These are phyloP conservation scores for Eciton burchellii DNA, from an alignment of 1,140 invertebrate genomes.

Conservation along the genomic window DNA sequence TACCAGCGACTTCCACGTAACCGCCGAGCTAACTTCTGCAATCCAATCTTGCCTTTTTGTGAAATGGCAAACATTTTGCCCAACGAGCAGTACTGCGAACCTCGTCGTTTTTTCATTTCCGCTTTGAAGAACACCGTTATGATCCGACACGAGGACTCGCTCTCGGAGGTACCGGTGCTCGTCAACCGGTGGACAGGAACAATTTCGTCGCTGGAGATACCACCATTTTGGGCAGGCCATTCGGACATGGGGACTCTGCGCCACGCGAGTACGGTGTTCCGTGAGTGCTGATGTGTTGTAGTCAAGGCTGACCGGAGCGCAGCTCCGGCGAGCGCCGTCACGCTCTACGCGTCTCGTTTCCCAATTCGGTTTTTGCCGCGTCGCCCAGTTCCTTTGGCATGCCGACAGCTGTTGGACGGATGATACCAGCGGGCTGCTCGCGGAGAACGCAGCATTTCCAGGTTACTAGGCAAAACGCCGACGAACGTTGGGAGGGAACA, in stretches of 20 bases:
- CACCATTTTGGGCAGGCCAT: neutral
- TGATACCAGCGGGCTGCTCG: slow-evolving; percentile 55
- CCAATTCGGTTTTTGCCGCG: slow-evolving; percentile 70
- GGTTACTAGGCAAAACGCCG: slow-evolving; percentile 37
- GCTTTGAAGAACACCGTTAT: slow-evolving; percentile 59
- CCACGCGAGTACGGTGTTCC: neutral
- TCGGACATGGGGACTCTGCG: neutral
- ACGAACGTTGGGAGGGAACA: neutral
- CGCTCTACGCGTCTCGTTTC: slow-evolving; percentile 52
- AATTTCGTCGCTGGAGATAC: slow-evolving; percentile 34
- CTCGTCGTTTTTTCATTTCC: slow-evolving; percentile 42
- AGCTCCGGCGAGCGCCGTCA: slow-evolving; percentile 58
- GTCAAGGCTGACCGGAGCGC: slow-evolving; percentile 64
- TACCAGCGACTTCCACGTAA: neutral
- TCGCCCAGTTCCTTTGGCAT: slow-evolving; percentile 61
- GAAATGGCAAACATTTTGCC: slow-evolving; percentile 64
- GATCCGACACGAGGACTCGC: slow-evolving; percentile 7
- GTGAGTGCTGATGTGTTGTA: slow-evolving; percentile 41
- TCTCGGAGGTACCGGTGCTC: slow-evolving; percentile 57
- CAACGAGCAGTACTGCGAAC: slow-evolving; percentile 68
- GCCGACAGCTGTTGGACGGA: slow-evolving; percentile 66
- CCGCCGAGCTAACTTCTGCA: slow-evolving; percentile 17
- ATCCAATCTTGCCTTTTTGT: slow-evolving; percentile 70
- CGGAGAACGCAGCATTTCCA: slow-evolving; percentile 48
- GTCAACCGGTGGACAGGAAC: slow-evolving; percentile 22